Conservation (phyloP, 2,888 invertebrate genomes). For the Sarcophaga subvicina region DNA sequence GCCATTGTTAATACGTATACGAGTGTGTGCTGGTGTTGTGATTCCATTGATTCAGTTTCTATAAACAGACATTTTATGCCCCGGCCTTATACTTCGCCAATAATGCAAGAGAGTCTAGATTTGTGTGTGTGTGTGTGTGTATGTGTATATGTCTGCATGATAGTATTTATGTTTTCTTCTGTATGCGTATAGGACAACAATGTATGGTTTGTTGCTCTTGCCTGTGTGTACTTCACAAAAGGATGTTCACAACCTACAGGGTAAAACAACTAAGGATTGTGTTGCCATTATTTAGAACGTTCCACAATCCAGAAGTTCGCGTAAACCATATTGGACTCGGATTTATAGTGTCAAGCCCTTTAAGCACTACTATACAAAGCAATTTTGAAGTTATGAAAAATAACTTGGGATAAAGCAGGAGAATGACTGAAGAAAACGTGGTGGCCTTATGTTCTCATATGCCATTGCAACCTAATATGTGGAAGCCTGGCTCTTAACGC, state of each 20-base stretch:
- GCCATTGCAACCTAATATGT: too few relatives aligned
- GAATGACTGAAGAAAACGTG: too few relatives aligned
- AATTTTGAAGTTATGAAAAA: too few relatives aligned
- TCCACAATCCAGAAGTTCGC: too few relatives aligned
- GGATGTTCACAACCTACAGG: background rate
- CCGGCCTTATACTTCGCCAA: background rate
- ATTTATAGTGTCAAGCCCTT: too few relatives aligned
- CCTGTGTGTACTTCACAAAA: background rate
- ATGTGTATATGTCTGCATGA: background rate
- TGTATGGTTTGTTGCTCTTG: background rate
- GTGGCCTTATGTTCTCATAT: too few relatives aligned
- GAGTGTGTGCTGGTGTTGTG: background rate
- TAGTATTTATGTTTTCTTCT: background rate
- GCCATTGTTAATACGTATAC: background rate
- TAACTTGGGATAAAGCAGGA: too few relatives aligned
- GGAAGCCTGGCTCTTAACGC: too few relatives aligned
- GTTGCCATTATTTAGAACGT: too few relatives aligned
- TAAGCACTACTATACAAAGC: too few relatives aligned
- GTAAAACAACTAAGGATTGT: background rate
- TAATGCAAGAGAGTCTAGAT: background rate
- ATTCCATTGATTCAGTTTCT: slow-evolving; percentile 18
- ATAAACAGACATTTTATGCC: background rate
- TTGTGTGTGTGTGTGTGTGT: background rate
- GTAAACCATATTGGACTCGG: too few relatives aligned
- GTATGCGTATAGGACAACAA: background rate